Base-by-base conservation (phyloP, 2,888 invertebrate genomes). In the Chloromyia formosa region DNA sequence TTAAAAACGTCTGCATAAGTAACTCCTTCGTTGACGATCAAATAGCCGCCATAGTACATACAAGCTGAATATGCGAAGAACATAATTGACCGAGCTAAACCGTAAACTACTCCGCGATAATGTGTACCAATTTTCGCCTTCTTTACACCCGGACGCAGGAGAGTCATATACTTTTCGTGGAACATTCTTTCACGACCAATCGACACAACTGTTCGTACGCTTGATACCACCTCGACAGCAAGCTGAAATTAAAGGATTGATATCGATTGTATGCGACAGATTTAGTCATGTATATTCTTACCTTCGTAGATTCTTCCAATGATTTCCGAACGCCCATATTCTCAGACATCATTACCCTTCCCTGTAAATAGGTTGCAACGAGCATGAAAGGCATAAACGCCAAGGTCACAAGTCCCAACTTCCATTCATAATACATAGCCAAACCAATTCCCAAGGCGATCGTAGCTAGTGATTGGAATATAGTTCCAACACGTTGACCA, bases 401-500 rank as follows among this genome's bases (percentile, higher is more conserved):
- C 75, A 92, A 81, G 0, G 92, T 91, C 1, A 94, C 89, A 5
- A 93, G 83, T 0, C 93, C 93, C 35, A 94, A 86, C 79, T 90
- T 88, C 91, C 92, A 93, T 83, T 93, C 90, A 82, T 91, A 93
- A 80, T 88, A 89, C 83, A 93, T 86, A 0, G 92, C 88, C 0
- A 94, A 83, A 0, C 87, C 87, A 23, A 94, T 83, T 1, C 91
- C 90, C 20, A 94, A 85, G 0, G 87, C 81, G 16, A 94, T 86
- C 0, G 93, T 93, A 1, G 93, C 89, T 3, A 91, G 78, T 0
- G 93, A 91, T 84, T 93, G 93, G 0, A 94, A 84, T 53, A 94
- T 90, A 23, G 92, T 91, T 7, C 94, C 94, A 73, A 94, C 89
- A 76, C 94, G 88, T 85, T 92, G 93, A 18, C 94, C 94, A 1